Percentiles rank a stretch among this genome's conserved stretches.
Evolutionary conservation across 2,797 vertebrate species (phyloP).

Genomic region (Pangasius krempfi): DNA sequence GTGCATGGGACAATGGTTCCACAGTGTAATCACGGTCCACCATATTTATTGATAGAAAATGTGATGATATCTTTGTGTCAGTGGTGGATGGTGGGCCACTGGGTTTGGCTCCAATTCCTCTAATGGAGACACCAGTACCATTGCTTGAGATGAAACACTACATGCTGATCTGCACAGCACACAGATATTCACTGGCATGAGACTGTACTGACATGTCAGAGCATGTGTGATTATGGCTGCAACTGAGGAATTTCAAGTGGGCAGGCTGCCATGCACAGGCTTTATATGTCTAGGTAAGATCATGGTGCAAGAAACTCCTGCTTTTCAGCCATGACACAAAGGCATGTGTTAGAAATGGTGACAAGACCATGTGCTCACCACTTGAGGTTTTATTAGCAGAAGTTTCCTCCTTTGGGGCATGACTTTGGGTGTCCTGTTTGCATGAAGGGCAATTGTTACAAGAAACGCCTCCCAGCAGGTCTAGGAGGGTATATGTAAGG

Average conservation of each 20-base stretch:
- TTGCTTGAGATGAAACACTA: not conserved
- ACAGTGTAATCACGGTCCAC: not conserved
- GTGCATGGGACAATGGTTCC: not conserved
- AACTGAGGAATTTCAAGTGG: not conserved
- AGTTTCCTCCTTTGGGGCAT: not conserved
- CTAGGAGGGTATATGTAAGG: not conserved
- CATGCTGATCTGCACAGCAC: not conserved
- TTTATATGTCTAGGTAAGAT: not conserved
- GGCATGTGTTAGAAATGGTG: not conserved
- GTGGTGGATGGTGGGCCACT: not conserved
- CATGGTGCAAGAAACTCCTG: not conserved
- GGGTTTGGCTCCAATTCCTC: not conserved
- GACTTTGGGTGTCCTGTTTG: not conserved
- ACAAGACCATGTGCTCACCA: not conserved
- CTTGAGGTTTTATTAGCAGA: not conserved
- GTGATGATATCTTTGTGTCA: not conserved
- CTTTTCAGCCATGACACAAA: not conserved
- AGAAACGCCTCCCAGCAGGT: not conserved
- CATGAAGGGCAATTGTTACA: not conserved
- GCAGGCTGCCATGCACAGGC: not conserved
- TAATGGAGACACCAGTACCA: not conserved
- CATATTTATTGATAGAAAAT: not conserved
- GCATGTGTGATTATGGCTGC: not conserved
- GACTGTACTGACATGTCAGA: not conserved
- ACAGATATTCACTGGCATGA: not conserved